These are phyloP conservation scores for Drosophila nigricruria DNA, from an alignment of 2,888 invertebrate species.

Conservation along the genomic window DNA sequence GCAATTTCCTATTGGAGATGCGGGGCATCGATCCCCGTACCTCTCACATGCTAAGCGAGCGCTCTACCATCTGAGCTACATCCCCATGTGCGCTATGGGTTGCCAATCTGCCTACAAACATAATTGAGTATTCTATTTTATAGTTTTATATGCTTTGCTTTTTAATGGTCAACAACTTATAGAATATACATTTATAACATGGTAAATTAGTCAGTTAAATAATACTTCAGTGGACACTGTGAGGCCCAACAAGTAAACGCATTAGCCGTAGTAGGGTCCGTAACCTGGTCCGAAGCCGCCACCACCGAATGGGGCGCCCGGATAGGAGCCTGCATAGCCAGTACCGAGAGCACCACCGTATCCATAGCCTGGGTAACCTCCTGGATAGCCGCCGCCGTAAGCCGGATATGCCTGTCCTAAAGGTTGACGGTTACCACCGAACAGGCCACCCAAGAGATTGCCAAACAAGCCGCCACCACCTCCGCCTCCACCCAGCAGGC, in stretches of 20 bases:
- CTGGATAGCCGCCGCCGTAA: constrained; percentile 41
- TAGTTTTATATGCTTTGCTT: constrained; percentile 1
- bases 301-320: constrained; percentile 20
- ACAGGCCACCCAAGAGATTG: constrained; percentile 53
- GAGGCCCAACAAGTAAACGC: neutral
- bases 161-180: constrained; percentile 53
- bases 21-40: constrained; percentile 86
- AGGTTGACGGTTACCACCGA: constrained; percentile 51
- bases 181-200: constrained; percentile 46
- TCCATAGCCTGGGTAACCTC: constrained; percentile 50
- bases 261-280: constrained; percentile 53
- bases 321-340: constrained; percentile 41
- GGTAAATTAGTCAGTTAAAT: constrained; percentile 32
- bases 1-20: constrained; percentile 76
- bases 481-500: constrained; percentile 61
- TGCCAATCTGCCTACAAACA: constrained; percentile 6
- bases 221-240: constrained; percentile 46
- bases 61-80: constrained; percentile 86
- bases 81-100: constrained; percentile 63
- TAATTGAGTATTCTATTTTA: neutral
- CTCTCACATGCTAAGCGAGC: constrained; percentile 86
- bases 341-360: constrained; percentile 31
- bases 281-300: constrained; percentile 33
- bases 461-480: constrained; percentile 52
- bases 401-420: constrained; percentile 41